A percentile compares a stretch with the other conserved stretches of the same genome.
Conservation (phyloP, 2,797 vertebrate species). For the Knipowitschia caucasica region DNA sequence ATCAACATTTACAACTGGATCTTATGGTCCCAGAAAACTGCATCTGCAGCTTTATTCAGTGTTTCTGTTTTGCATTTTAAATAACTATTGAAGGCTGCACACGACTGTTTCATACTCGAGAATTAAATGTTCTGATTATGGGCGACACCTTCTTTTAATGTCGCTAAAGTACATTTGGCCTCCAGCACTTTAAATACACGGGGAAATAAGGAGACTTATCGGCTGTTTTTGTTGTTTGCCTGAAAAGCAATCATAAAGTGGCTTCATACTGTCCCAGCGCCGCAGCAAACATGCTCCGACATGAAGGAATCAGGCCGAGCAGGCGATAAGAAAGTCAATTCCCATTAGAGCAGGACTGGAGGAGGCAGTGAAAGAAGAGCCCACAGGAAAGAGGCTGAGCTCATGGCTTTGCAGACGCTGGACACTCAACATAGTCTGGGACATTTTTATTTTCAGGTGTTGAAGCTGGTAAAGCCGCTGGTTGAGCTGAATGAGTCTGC, state of each 20-base stretch:
- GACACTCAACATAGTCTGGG: constrained; percentile 1
- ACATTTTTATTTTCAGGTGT: no score
- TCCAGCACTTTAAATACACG: neutral
- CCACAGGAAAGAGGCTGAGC: constrained; percentile 17
- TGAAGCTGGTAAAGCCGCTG: no score
- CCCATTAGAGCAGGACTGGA: constrained; percentile 24
- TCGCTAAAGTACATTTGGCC: constrained; percentile 4
- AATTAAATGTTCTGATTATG: constrained; percentile 9
- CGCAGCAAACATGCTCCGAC: constrained; percentile 25
- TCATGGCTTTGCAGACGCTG: constrained; percentile 13
- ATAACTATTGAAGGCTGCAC: constrained; percentile 4
- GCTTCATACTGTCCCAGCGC: constrained; percentile 9
- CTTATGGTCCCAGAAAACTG: no score
- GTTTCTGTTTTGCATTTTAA: neutral
- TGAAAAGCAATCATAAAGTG: constrained; percentile 21
- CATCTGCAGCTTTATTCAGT: neutral
- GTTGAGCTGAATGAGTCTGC: no score
- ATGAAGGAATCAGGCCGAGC: constrained; percentile 41
- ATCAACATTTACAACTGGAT: no score
- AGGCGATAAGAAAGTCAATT: constrained; percentile 25
- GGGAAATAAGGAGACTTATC: neutral
- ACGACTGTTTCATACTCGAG: neutral
- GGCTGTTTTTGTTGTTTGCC: constrained; percentile 6
- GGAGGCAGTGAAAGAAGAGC: constrained; percentile 24
- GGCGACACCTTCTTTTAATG: constrained; percentile 3